These are phyloP conservation scores for Xanthia icteritia DNA, from an alignment of 2,888 invertebrate genomes.

Conservation along the genomic window DNA sequence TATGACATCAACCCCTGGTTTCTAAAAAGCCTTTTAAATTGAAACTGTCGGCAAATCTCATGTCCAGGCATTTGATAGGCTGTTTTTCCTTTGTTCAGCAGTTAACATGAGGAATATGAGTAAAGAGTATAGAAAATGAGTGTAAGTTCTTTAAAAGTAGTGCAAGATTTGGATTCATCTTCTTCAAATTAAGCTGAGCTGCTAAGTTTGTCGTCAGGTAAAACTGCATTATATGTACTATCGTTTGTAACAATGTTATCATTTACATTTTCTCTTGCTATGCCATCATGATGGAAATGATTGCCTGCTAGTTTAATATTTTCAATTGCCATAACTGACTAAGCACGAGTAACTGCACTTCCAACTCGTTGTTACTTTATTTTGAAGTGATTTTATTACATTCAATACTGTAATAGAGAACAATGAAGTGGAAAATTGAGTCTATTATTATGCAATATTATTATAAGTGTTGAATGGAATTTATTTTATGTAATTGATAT, in stretches of 20 bases:
- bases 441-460: slow-evolving; percentile 17
- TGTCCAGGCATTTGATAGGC: neutral
- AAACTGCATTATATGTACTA: slow-evolving; percentile 1
- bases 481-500: slow-evolving; percentile 21
- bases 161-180: neutral
- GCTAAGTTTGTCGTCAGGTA: no score
- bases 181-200: neutral
- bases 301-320: slow-evolving; percentile 21
- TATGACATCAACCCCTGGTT: neutral
- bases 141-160: neutral
- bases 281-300: neutral
- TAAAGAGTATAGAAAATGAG: no score
- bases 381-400: neutral
- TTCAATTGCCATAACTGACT: slow-evolving; percentile 24
- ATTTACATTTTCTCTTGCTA: slow-evolving; percentile 21
- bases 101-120: neutral
- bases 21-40: neutral
- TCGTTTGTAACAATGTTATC: slow-evolving; percentile 3
- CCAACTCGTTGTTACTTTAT: neutral
- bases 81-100: neutral
- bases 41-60: neutral
- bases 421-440: slow-evolving; percentile 27
- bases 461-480: slow-evolving; percentile 2
- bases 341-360: slow-evolving; percentile 41
- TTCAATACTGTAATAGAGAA: slow-evolving; percentile 33